phyloP scores from a whole-genome alignment of 1,140 invertebrate genomes.

The Proctacanthus coquilletti region DNA sequence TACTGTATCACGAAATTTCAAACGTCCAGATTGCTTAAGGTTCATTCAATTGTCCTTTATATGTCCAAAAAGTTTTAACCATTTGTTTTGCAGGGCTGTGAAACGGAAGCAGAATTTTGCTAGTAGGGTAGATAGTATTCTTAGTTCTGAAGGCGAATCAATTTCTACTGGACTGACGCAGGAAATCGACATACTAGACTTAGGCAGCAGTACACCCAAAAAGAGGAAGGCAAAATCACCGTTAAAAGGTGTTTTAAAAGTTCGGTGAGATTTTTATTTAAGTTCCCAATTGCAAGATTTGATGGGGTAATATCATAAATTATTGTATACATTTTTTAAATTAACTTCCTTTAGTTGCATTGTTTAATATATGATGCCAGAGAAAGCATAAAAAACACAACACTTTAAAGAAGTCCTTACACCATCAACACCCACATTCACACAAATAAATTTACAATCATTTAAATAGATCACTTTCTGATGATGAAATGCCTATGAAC shows the following conservation, averaged over 20 bases:
- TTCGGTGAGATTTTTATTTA: constrained; percentile 13
- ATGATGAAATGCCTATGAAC: constrained; percentile 21
- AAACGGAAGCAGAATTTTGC: constrained; percentile 39
- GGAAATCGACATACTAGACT: constrained; percentile 44
- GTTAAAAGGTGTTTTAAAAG: constrained; percentile 38
- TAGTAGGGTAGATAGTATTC: constrained; percentile 23
- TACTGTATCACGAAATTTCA: constrained; percentile 23
- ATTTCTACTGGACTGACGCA: constrained; percentile 43
- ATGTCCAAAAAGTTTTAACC: too few relatives aligned
- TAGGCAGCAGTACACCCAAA: constrained; percentile 31
- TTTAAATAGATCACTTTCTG: constrained; percentile 16
- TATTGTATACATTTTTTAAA: too few relatives aligned
- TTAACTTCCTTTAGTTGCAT: too few relatives aligned
- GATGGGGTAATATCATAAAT: too few relatives aligned
- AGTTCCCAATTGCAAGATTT: background rate
- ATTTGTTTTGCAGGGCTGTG: constrained; percentile 29
- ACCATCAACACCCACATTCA: too few relatives aligned
- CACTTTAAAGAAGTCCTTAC: too few relatives aligned
- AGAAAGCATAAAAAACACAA: too few relatives aligned
- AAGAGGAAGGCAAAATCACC: constrained; percentile 36
- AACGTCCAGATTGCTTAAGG: constrained; percentile 22
- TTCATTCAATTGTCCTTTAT: too few relatives aligned
- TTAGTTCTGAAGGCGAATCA: constrained; percentile 17
- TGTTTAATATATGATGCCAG: too few relatives aligned
- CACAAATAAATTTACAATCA: too few relatives aligned